Percentiles rank a stretch among this genome's conserved stretches.
Evolutionary conservation across 2,888 invertebrate species (phyloP).

Genomic region (Leptinotarsa haldemani): DNA sequence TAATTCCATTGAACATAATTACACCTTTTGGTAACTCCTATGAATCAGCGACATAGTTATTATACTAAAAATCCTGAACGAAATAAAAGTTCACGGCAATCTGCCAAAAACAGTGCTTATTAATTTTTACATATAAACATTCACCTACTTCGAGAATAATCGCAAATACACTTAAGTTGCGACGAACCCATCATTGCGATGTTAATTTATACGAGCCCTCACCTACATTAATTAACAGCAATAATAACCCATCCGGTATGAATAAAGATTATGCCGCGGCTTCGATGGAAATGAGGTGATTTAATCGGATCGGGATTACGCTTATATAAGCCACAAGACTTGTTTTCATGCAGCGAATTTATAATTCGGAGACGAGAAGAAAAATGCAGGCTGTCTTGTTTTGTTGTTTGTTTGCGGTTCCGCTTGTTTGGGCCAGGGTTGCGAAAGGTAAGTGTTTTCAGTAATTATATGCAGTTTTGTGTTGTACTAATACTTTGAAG

Average conservation of each 20-base stretch:
- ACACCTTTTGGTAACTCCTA: not conserved
- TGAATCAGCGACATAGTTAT: not conserved
- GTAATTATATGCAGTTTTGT: not conserved
- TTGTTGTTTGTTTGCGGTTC: not conserved
- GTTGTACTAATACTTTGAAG: not conserved
- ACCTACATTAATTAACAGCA: conserved; percentile 6
- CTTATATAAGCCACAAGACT: not conserved
- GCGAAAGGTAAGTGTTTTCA: conserved; percentile 2
- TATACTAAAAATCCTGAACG: not conserved
- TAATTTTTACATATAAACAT: not conserved
- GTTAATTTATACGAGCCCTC: conserved; percentile 6
- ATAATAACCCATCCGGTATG: conserved; percentile 7
- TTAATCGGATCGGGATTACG: not conserved
- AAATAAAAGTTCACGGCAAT: not conserved
- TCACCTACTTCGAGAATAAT: conserved; percentile 6
- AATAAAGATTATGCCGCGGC: conserved; percentile 5
- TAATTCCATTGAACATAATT: not conserved
- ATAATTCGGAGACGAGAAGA: not conserved
- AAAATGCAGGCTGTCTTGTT: not conserved
- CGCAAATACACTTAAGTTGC: not conserved
- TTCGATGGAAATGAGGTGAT: conserved; percentile 7
- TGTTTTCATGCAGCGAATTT: not conserved
- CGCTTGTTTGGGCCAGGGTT: not conserved
- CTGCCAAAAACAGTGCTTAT: not conserved
- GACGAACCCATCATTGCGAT: not conserved